Evolutionary conservation across 2,797 vertebrate species (phyloP).

Genomic region (Acanthurus leucopareius): DNA sequence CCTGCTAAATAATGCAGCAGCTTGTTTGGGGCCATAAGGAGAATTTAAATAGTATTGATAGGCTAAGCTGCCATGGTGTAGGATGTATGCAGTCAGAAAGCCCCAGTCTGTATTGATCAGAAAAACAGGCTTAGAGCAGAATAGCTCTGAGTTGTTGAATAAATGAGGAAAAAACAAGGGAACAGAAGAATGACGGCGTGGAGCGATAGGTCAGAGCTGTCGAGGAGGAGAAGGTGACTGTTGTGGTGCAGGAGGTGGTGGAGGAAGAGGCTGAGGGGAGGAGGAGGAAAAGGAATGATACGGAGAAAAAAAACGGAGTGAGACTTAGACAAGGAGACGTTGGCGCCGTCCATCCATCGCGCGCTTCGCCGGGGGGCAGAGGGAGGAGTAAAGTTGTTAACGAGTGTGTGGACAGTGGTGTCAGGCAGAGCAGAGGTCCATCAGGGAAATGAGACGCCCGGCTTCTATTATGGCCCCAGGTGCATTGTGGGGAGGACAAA

Average conservation of each 20-base stretch:
- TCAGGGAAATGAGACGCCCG: constrained; percentile 85
- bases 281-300: constrained; percentile 40
- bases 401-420: constrained; percentile 83
- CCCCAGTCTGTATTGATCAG: constrained; percentile 87
- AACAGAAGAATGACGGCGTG: constrained; percentile 26
- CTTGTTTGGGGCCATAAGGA: constrained; percentile 90
- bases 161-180: constrained; percentile 45
- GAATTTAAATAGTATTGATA: constrained; percentile 98
- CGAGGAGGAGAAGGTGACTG: constrained; percentile 11
- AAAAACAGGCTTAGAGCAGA: constrained; percentile 67
- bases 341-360: constrained; percentile 75
- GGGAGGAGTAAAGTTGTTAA: constrained; percentile 84
- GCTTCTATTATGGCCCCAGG: constrained; percentile 82
- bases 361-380: constrained; percentile 71
- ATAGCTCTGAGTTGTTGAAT: constrained; percentile 58
- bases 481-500: constrained; percentile 78
- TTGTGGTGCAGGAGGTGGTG: constrained; percentile 8
- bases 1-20: constrained; percentile 94
- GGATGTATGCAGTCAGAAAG: constrained; percentile 90
- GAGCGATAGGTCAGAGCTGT: constrained; percentile 36
- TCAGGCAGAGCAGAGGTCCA: constrained; percentile 80
- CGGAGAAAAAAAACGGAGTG: constrained; percentile 45
- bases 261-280: constrained; percentile 9
- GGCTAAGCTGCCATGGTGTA: constrained; percentile 89
- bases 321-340: constrained; percentile 71